Evolutionary conservation across 1,140 invertebrate species (phyloP).

Genomic region (Nixonia krombeini): DNA sequence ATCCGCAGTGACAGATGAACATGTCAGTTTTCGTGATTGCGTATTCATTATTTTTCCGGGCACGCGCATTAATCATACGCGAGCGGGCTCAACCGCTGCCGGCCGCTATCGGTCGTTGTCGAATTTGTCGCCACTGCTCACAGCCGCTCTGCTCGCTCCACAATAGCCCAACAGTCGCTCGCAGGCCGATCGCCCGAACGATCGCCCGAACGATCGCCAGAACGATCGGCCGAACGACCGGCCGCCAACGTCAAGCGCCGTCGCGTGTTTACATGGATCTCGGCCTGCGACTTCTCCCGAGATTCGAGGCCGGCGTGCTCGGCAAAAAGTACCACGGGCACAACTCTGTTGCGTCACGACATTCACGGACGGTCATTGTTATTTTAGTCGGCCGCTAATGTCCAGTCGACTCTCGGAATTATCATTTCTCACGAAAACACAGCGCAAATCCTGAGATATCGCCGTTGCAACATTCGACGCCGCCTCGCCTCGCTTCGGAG

Average conservation of each 20-base stretch:
- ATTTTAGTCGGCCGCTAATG: background rate
- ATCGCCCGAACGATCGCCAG: too few relatives aligned
- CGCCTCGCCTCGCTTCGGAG: background rate
- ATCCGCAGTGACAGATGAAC: background rate
- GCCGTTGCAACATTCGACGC: background rate
- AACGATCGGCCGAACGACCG: background rate
- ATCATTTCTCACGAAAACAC: conserved; percentile 2
- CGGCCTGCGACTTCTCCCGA: background rate
- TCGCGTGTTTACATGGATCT: background rate
- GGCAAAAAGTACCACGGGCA: background rate
- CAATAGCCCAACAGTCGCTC: too few relatives aligned
- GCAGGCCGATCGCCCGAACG: too few relatives aligned
- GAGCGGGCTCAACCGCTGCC: too few relatives aligned
- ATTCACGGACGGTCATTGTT: background rate
- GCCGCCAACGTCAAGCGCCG: background rate
- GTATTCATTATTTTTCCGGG: too few relatives aligned
- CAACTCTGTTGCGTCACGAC: background rate
- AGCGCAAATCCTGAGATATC: background rate
- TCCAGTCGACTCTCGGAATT: background rate
- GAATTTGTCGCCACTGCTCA: too few relatives aligned
- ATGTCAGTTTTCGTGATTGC: background rate
- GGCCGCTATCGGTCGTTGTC: too few relatives aligned
- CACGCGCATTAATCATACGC: too few relatives aligned
- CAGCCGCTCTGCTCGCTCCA: too few relatives aligned
- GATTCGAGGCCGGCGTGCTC: background rate